phyloP scores from a whole-genome alignment of 2,113 vertebrate species.

The Tragulus kanchil region DNA sequence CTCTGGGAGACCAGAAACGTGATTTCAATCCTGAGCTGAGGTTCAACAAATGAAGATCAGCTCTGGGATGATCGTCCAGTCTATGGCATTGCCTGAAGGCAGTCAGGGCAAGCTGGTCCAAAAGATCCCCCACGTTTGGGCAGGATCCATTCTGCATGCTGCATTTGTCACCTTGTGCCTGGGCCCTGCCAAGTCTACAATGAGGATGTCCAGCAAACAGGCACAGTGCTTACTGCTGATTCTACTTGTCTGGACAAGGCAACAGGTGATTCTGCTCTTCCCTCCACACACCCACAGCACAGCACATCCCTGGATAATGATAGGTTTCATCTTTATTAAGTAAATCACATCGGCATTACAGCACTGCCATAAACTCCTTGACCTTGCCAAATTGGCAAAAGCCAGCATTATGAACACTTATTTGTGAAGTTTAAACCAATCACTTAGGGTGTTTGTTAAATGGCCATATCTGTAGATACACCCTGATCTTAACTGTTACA shows the following conservation, averaged over 20 bases:
- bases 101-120: background rate
- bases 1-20: background rate
- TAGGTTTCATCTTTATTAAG: slow-evolving; percentile 64
- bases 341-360: slow-evolving; percentile 53
- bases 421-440: background rate
- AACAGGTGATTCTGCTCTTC: background rate
- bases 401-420: slow-evolving; percentile 20
- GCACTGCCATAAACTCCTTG: slow-evolving; percentile 61
- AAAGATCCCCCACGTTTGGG: background rate
- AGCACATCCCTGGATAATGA: slow-evolving; percentile 69
- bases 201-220: slow-evolving; percentile 44
- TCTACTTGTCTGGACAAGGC: slow-evolving; percentile 31
- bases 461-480: background rate
- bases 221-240: slow-evolving; percentile 33
- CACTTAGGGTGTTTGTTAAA: slow-evolving; percentile 11
- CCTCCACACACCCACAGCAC: slow-evolving; percentile 27
- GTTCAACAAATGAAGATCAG: background rate
- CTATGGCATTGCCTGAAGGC: background rate
- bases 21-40: background rate
- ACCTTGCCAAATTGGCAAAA: slow-evolving; percentile 59
- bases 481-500: slow-evolving; percentile 12
- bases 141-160: background rate
- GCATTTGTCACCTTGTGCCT: background rate
- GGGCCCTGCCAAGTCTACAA: background rate
- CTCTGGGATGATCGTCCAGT: background rate